These are phyloP conservation scores for Drosophila ustulata DNA, from an alignment of 2,888 invertebrate genomes.

Conservation along the genomic window DNA sequence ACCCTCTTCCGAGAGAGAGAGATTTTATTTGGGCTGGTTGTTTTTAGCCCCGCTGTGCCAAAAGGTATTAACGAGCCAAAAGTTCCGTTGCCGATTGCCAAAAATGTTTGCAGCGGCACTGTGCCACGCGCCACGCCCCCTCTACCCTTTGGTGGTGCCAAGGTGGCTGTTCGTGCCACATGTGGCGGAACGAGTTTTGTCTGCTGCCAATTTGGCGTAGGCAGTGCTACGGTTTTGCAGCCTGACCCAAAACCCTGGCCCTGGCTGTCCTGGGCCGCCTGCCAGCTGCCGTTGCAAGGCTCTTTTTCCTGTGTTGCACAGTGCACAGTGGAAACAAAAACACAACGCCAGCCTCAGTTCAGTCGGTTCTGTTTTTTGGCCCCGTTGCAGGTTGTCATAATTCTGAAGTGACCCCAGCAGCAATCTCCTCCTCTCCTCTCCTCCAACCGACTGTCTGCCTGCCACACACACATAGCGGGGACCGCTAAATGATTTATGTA, in stretches of 20 bases:
- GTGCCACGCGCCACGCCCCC: background rate
- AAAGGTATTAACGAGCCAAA: slow-evolving; percentile 72
- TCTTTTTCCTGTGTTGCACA: slow-evolving; percentile 42
- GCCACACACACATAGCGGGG: slow-evolving; percentile 22
- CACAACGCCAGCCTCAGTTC: slow-evolving; percentile 27
- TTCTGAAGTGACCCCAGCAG: slow-evolving; percentile 73
- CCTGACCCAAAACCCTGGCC: slow-evolving; percentile 26
- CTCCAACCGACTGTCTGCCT: background rate
- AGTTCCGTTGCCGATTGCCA: slow-evolving; percentile 53
- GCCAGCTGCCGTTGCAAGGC: slow-evolving; percentile 56
- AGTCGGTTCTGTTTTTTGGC: slow-evolving; percentile 44
- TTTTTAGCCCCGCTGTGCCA: slow-evolving; percentile 17
- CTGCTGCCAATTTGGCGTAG: slow-evolving; percentile 75
- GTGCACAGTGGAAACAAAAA: slow-evolving; percentile 35
- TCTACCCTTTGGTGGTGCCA: slow-evolving; percentile 46
- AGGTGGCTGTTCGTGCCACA: slow-evolving; percentile 45
- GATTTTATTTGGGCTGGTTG: slow-evolving; percentile 25
- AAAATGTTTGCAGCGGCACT: slow-evolving; percentile 22
- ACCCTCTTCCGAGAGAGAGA: background rate
- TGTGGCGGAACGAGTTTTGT: slow-evolving; percentile 21
- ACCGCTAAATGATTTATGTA: slow-evolving; percentile 65
- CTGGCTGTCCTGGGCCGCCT: slow-evolving; percentile 39
- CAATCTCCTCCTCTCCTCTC: background rate
- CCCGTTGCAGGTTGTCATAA: slow-evolving; percentile 69
- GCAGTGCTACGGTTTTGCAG: slow-evolving; percentile 37